These are phyloP conservation scores for Emmelina monodactyla DNA, from an alignment of 2,888 invertebrate species.

Conservation along the genomic window DNA sequence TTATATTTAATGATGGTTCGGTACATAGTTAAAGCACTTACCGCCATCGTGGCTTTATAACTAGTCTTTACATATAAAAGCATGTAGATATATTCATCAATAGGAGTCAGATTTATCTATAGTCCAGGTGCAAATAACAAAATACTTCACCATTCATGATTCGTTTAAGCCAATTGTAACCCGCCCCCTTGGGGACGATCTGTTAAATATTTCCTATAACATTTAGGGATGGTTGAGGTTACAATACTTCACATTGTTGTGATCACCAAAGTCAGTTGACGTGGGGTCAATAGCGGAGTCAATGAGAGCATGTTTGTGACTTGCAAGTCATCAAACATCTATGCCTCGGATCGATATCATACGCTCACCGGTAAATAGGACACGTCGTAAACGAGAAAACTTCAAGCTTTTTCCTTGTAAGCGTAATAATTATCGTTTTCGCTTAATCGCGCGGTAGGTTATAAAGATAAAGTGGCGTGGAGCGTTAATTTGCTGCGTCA, in stretches of 20 bases:
- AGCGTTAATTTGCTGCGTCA: conserved; percentile 55
- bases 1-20: conserved; percentile 4
- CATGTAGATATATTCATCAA: neutral
- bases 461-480: conserved; percentile 54
- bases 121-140: conserved; percentile 24
- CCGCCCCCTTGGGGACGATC: conserved; percentile 42
- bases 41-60: neutral
- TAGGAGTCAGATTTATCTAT: neutral
- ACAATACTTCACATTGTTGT: conserved; percentile 55
- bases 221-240: conserved; percentile 44
- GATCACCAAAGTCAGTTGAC: no score
- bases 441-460: conserved; percentile 46
- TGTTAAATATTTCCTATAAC: conserved; percentile 28
- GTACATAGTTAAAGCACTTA: neutral
- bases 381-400: conserved; percentile 15
- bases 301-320: conserved; percentile 53
- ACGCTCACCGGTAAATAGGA: conserved; percentile 17
- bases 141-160: conserved; percentile 23
- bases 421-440: conserved; percentile 40
- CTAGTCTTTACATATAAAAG: no score
- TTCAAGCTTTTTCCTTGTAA: neutral
- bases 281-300: conserved; percentile 59
- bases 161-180: conserved; percentile 25
- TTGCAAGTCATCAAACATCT: conserved; percentile 59
- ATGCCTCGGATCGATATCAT: no score